phyloP scores from a whole-genome alignment of 2,888 invertebrate genomes.

The Mesorhabditis sp. region DNA sequence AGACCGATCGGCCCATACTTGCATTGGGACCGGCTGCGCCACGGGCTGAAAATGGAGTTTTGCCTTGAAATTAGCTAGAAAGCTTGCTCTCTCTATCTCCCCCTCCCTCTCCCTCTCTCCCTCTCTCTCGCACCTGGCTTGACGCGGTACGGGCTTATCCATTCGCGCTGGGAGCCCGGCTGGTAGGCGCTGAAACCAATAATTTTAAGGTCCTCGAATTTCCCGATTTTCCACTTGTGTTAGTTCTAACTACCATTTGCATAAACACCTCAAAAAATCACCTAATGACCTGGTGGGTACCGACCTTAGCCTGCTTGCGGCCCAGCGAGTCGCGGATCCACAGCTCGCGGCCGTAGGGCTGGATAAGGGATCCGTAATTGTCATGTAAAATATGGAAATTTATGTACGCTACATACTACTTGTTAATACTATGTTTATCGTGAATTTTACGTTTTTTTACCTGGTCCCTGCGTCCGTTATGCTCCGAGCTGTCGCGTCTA shows the following conservation, averaged over 20 bases:
- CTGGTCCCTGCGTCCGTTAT: too few relatives aligned
- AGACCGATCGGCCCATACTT: conserved; percentile 6
- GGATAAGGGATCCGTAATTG: neutral
- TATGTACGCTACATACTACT: too few relatives aligned
- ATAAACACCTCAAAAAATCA: neutral
- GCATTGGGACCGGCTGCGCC: conserved; percentile 3
- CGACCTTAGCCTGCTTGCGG: neutral
- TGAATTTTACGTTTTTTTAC: too few relatives aligned
- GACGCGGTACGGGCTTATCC: conserved; percentile 5
- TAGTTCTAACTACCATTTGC: neutral
- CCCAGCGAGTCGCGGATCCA: conserved; percentile 6
- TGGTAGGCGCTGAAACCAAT: neutral
- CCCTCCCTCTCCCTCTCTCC: too few relatives aligned
- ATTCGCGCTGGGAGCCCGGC: neutral
- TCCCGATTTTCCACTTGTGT: neutral
- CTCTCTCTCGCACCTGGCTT: neutral
- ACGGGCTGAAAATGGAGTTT: conserved; percentile 5
- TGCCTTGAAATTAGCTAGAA: neutral
- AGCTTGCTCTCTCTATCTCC: too few relatives aligned
- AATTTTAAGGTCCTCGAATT: neutral
- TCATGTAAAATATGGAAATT: too few relatives aligned
- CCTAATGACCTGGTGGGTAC: neutral
- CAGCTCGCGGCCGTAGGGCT: conserved; percentile 1
- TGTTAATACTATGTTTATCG: too few relatives aligned
- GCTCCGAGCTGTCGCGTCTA: too few relatives aligned